These are phyloP conservation scores for Poicephalus meyeri DNA, from an alignment of 2,113 vertebrate species.

Conservation along the genomic window DNA sequence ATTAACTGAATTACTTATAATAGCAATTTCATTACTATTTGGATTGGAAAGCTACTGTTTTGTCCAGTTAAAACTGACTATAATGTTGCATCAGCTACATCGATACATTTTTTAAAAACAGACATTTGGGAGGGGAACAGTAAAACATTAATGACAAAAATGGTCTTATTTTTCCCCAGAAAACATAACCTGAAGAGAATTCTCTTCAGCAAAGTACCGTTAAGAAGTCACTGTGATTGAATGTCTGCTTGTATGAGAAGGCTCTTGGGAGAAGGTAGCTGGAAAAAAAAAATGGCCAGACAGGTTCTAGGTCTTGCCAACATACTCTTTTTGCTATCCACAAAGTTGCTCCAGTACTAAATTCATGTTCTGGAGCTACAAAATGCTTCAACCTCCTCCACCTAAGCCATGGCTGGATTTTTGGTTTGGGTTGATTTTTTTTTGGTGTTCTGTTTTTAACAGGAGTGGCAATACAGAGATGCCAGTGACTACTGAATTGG, in stretches of 20 bases:
- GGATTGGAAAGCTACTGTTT: not conserved
- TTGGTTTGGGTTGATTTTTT: not conserved
- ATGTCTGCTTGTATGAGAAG: not conserved
- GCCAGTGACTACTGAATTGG: not conserved
- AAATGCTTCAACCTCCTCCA: not conserved
- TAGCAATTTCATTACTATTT: not conserved
- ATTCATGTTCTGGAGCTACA: not conserved
- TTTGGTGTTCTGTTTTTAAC: not conserved
- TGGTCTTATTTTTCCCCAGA: not conserved
- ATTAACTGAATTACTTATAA: not conserved
- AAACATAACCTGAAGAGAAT: constrained; percentile 24
- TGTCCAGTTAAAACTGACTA: not conserved
- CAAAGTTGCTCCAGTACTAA: not conserved
- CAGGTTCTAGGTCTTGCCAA: not conserved
- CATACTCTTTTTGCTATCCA: not conserved
- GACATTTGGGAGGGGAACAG: not conserved
- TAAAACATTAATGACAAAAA: not conserved
- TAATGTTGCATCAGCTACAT: not conserved
- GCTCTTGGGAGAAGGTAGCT: not conserved
- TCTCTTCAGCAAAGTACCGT: constrained; percentile 15
- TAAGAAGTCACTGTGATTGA: not conserved
- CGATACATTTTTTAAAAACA: not conserved
- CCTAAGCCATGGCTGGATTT: not conserved
- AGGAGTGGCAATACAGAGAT: not conserved
- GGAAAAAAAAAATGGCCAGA: not conserved